These are phyloP conservation scores for Galerucella nymphaeae DNA, from an alignment of 2,888 invertebrate genomes.

Conservation along the genomic window DNA sequence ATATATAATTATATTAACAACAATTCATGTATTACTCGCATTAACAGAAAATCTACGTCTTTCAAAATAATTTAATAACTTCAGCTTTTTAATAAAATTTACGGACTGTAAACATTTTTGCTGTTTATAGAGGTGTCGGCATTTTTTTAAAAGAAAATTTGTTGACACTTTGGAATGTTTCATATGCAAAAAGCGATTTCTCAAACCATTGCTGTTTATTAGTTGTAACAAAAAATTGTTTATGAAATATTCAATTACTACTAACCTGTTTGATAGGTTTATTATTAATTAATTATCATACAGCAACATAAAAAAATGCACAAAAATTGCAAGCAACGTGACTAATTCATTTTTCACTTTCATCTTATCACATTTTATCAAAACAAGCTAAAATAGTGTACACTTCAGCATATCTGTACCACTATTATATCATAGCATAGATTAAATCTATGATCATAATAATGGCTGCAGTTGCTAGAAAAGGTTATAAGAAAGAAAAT, in stretches of 20 bases:
- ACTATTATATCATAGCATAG: not conserved
- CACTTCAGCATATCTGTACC: constrained; percentile 2
- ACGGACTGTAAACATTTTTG: constrained; percentile 2
- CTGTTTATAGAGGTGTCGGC: not conserved
- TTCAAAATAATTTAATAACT: constrained; percentile 56
- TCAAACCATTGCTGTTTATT: not conserved
- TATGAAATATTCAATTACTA: not conserved
- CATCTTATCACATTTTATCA: not conserved
- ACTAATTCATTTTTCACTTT: constrained; percentile 14
- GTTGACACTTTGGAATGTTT: not conserved
- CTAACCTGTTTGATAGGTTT: not conserved
- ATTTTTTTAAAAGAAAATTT: not conserved
- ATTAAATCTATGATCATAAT: not conserved
- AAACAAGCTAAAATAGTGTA: constrained; percentile 6
- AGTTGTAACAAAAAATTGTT: not conserved
- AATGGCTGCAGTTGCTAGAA: constrained; percentile 12
- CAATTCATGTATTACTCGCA: constrained; percentile 53
- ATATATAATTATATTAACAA: constrained; percentile 42
- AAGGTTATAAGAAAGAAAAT: constrained; percentile 10
- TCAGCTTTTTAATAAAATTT: constrained; percentile 38
- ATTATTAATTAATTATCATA: not conserved
- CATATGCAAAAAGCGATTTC: not conserved
- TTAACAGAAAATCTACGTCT: constrained; percentile 58
- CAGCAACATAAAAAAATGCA: constrained; percentile 1
- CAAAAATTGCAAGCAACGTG: constrained; percentile 8